phyloP scores from a whole-genome alignment of 2,797 vertebrate genomes.

The Protosalanx chinensis region DNA sequence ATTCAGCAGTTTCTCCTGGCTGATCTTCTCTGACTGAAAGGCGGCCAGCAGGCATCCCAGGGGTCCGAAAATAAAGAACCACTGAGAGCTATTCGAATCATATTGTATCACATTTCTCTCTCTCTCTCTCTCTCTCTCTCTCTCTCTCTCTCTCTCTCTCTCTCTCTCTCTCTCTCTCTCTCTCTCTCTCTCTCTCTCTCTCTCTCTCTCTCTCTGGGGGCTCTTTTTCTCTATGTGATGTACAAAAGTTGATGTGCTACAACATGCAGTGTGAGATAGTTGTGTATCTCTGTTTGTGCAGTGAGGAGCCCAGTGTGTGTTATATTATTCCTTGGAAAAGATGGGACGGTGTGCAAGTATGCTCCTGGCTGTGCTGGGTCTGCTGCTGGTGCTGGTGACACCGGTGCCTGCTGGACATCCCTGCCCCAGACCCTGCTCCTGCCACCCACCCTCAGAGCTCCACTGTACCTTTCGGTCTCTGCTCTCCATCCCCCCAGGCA shows the following conservation, averaged over 20 bases:
- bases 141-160: background rate
- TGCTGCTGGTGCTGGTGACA: slow-evolving; percentile 66
- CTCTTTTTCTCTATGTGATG: background rate
- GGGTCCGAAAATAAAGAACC: background rate
- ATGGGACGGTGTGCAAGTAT: slow-evolving; percentile 41
- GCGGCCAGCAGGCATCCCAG: background rate
- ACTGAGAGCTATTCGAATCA: background rate
- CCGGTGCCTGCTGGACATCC: slow-evolving; percentile 27
- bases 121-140: slow-evolving; percentile 5
- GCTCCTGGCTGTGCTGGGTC: slow-evolving; percentile 46
- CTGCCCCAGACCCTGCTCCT: slow-evolving; percentile 88
- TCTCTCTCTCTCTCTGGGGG: background rate
- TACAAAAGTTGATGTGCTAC: background rate
- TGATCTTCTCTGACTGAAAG: too few relatives aligned
- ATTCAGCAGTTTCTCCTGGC: background rate
- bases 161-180: slow-evolving; percentile 19
- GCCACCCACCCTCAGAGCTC: slow-evolving; percentile 87
- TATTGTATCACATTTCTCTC: slow-evolving; percentile 19
- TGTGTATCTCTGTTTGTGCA: slow-evolving; percentile 1
- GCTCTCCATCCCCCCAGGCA: slow-evolving; percentile 74
- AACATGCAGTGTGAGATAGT: background rate
- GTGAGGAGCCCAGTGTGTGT: slow-evolving; percentile 14
- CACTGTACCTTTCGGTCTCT: slow-evolving; percentile 95
- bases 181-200: background rate
- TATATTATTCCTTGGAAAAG: slow-evolving; percentile 21